A percentile compares a stretch with the other conserved stretches of the same genome.
Evolutionary conservation across 2,888 invertebrate genomes (phyloP).

Genomic region (Dromius quadrimaculatus): DNA sequence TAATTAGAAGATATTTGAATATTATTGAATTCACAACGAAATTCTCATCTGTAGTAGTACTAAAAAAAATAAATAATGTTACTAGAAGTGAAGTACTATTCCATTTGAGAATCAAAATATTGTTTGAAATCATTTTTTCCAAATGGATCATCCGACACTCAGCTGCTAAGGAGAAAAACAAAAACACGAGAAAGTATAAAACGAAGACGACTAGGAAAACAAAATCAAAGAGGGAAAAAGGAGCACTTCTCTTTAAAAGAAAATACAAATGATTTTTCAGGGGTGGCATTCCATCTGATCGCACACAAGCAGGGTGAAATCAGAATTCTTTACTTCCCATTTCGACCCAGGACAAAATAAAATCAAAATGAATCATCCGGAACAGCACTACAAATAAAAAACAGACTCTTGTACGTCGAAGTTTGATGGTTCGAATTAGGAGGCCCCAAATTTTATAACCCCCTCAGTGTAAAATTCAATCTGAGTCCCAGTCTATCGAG

Average conservation of each 20-base stretch:
- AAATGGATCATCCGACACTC: slow-evolving; percentile 19
- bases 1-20: slow-evolving; percentile 14
- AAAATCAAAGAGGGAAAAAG: slow-evolving; percentile 45
- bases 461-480: slow-evolving; percentile 33
- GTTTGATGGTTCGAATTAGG: neutral
- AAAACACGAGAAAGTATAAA: slow-evolving; percentile 34
- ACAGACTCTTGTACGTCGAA: neutral
- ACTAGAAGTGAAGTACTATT: slow-evolving; percentile 20
- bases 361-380: neutral
- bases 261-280: slow-evolving; percentile 51
- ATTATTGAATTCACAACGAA: slow-evolving; percentile 2
- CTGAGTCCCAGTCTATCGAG: slow-evolving; percentile 52
- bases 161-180: slow-evolving; percentile 18
- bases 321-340: neutral
- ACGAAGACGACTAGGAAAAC: slow-evolving; percentile 33
- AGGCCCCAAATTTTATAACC: neutral
- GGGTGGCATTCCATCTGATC: slow-evolving; percentile 35
- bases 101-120: slow-evolving; percentile 37
- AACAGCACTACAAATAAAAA: no score
- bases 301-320: slow-evolving; percentile 4
- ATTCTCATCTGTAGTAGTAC: no score
- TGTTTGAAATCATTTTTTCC: slow-evolving; percentile 10
- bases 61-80: no score
- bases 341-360: neutral
- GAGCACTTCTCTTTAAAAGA: slow-evolving; percentile 44